phyloP scores from a whole-genome alignment of 2,113 vertebrate species.

The Pagrus major region DNA sequence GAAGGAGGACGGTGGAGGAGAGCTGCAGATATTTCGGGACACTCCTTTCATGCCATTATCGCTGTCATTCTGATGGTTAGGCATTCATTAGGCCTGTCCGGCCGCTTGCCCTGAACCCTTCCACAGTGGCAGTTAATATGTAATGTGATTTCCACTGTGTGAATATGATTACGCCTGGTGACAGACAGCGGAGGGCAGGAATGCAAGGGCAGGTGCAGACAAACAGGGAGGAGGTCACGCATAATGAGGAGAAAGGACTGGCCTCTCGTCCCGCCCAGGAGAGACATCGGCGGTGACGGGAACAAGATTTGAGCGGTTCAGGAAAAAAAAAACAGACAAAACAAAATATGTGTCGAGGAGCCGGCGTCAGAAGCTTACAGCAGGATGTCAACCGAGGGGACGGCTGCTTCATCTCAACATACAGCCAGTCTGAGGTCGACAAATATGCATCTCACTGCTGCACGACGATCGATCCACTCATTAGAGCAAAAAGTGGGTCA shows the following conservation, averaged over 20 bases:
- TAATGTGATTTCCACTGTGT: constrained; percentile 63
- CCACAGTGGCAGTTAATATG: constrained; percentile 57
- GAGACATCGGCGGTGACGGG: constrained; percentile 42
- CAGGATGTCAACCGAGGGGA: constrained; percentile 11
- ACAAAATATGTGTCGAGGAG: constrained; percentile 11
- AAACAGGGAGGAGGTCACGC: constrained; percentile 61
- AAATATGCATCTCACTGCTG: not conserved
- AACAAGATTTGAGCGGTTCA: constrained; percentile 24
- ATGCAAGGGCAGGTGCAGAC: constrained; percentile 61
- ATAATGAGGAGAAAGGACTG: constrained; percentile 57
- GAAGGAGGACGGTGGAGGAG: constrained; percentile 41
- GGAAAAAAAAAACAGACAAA: constrained; percentile 16
- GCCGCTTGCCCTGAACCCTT: constrained; percentile 57
- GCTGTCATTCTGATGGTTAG: constrained; percentile 60
- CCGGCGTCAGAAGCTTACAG: not conserved
- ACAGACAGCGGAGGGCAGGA: constrained; percentile 65
- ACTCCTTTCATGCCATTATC: constrained; percentile 51
- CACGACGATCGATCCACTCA: not conserved
- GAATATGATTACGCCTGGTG: constrained; percentile 61
- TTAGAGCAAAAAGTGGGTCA: not conserved
- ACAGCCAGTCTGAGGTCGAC: not conserved
- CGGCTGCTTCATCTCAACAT: not conserved
- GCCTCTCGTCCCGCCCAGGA: constrained; percentile 17
- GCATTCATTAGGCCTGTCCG: constrained; percentile 63
- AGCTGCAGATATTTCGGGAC: constrained; percentile 38